Evolutionary conservation across 2,888 invertebrate species (phyloP), one percentile per base, ranked within the genome.

Genomic region (Sturmia bella): DNA sequence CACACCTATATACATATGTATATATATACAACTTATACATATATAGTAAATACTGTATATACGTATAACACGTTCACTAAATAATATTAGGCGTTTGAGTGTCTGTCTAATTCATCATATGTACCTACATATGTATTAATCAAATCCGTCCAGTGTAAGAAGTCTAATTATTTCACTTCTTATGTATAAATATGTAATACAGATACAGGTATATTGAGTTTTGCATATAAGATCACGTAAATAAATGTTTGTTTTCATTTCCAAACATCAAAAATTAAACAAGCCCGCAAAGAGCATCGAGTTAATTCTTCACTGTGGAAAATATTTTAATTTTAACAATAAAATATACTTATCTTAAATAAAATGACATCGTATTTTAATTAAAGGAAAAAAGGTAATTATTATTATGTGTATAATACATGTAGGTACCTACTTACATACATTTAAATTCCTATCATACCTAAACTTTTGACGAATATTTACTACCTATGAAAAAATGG

Each of bases 121-220:
- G 13, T 6, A 54, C 43, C 9, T 52, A 7, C 15, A 41, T 39
- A 41, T 39, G 13, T 68, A 19, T 41, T 39, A 61, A 52, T n/a
- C n/a, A 75, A 64, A 43, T 77, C 77, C 77, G 76, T 77, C 77
- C 76, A 73, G 75, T 59, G 64, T 17, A 41, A 70, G 24, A 80
- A 54, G 50, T 11, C 9, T 66, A 54, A 32, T 13, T 64, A 27
- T 21, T 68, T 56, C 37, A 43, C 15, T 74, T 32, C 37, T 19
- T 56, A 15, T 54, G 6, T 45, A 5, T 64, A 39, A 41, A 59
- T 41, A 19, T 27, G 59, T 13, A 17, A 32, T n/a, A 43, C 7
- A 24, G 17, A 73, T 50, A 17, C 15, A 27, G 12, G 17, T 54
- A 54, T 32, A 32, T 3, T 7, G 3, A 32, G 6, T 32, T 32